Evolutionary conservation across 2,113 vertebrate species (phyloP), one percentile per base, ranked within the genome.

Genomic region (Cnemophilus loriae): DNA sequence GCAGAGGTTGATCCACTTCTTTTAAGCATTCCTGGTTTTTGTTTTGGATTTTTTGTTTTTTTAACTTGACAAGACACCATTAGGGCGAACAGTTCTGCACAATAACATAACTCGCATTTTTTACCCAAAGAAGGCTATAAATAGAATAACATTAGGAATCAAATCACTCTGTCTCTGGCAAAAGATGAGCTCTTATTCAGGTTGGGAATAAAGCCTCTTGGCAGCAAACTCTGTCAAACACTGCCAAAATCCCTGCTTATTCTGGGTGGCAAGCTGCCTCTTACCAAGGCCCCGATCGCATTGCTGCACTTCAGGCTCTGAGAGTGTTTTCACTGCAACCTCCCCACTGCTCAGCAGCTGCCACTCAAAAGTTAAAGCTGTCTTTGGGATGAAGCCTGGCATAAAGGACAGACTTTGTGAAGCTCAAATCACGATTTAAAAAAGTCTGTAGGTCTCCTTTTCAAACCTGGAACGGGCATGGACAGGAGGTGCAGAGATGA

Each of bases 81-180:
- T 22, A 69, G 87, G 28, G 35, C 5, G 3, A 76, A 74, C 67
- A 70, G 55, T 35, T 70, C 55, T 87, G 64, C 93, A 91, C 93
- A 90, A 89, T 78, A 93, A 52, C 84, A 63, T 57, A 50, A 93
- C 21, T 16, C 71, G 61, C 77, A 92, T 89, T 93, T 80, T 97
- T 97, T 97, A 97, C 95, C 98, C 98, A 97, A 96, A 98, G 96
- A 98, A 97, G 97, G 97, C 93, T 94, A 90, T 97, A 96, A 96
- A 96, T 94, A 97, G 96, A 91, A 96, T 6, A 68, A 95, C 91
- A 69, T 93, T 92, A 94, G 90, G 96, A 97, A 96, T 57, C 85
- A 82, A 94, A 96, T 95, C 88, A 60, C 68, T 84, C 75, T 50
- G 70, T 86, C 83, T 94, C 95, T 97, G 96, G 95, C 87, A 97